A percentile compares a stretch with the other conserved stretches of the same genome.
Evolutionary conservation across 2,888 invertebrate species (phyloP).

Genomic region (Plagiodera versicolora): DNA sequence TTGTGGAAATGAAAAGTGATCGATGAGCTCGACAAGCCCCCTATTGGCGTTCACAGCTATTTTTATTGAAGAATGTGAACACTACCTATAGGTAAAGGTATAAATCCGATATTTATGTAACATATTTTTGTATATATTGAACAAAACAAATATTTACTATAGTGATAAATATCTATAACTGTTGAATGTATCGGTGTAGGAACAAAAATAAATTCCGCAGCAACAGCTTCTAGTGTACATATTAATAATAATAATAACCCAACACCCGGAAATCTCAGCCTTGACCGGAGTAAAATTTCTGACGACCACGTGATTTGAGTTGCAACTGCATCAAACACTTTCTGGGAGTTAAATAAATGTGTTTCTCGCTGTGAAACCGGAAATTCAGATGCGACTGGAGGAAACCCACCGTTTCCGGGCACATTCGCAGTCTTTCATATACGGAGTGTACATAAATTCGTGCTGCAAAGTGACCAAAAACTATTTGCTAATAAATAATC

Average conservation of each 20-base stretch:
- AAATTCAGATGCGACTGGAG: too few species aligned
- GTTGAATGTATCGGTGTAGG: constrained; percentile 22
- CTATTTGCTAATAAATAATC: constrained; percentile 10
- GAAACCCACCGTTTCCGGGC: too few species aligned
- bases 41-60: constrained; percentile 6
- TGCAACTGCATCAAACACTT: not conserved
- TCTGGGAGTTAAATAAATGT: too few species aligned
- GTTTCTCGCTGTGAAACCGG: too few species aligned
- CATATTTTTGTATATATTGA: constrained; percentile 34
- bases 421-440: not conserved
- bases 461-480: constrained; percentile 8
- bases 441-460: not conserved
- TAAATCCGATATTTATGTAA: constrained; percentile 29
- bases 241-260: not conserved
- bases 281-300: not conserved
- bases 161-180: constrained; percentile 15
- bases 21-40: not conserved
- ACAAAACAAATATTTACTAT: constrained; percentile 21
- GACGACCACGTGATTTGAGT: not conserved
- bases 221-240: not conserved
- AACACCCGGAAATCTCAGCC: not conserved
- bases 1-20: too few species aligned
- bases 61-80: constrained; percentile 26
- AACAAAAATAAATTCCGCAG: not conserved
- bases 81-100: constrained; percentile 15